phyloP scores from a whole-genome alignment of 1,140 invertebrate genomes.

The Delia radicum region DNA sequence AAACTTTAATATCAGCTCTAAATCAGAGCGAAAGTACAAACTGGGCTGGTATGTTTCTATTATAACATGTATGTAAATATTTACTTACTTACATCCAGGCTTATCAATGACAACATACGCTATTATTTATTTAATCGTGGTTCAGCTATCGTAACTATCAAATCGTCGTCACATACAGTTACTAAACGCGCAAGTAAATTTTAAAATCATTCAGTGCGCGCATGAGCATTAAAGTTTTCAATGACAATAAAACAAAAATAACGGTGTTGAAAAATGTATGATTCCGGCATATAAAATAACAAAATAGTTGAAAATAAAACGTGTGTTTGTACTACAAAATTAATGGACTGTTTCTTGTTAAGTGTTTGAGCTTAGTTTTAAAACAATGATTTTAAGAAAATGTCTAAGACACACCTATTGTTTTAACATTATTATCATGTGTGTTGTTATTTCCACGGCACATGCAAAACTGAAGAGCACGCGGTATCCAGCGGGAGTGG shows the following conservation, averaged over 20 bases:
- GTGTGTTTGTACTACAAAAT: background rate
- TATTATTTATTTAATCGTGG: conserved; percentile 13
- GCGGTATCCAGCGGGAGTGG: conserved; percentile 43
- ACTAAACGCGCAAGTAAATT: no score
- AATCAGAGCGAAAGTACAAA: conserved; percentile 14
- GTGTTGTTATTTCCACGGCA: conserved; percentile 7
- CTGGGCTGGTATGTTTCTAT: background rate
- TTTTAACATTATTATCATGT: background rate
- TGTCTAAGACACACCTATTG: conserved; percentile 1
- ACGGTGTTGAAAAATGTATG: background rate
- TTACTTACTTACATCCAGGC: background rate
- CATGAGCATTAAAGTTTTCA: background rate
- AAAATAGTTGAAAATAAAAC: no score
- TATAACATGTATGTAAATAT: background rate
- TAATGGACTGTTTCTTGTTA: background rate
- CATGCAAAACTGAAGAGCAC: conserved; percentile 18
- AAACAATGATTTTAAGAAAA: background rate
- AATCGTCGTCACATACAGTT: background rate
- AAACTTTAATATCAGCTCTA: conserved; percentile 1
- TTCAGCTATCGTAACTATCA: conserved; percentile 9
- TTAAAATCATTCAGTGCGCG: background rate
- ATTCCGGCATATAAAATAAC: no score
- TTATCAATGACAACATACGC: conserved; percentile 4
- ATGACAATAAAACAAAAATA: background rate
- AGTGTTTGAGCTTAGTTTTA: background rate